Percentiles rank a stretch among this genome's conserved stretches.
Evolutionary conservation across 2,797 vertebrate species (phyloP).

Genomic region (Danio tinwini): DNA sequence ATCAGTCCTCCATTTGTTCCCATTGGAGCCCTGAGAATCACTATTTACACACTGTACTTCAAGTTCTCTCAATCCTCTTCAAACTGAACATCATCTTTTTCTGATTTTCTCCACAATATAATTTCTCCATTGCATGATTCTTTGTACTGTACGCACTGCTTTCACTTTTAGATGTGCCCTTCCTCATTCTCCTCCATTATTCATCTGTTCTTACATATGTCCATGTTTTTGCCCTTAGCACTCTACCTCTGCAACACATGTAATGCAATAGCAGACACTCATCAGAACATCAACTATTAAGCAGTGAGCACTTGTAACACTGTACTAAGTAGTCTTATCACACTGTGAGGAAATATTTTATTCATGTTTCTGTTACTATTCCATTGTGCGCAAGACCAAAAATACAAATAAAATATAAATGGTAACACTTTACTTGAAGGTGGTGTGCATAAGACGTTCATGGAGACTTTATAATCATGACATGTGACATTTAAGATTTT

Average conservation of each 20-base stretch:
- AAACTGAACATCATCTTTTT: not conserved
- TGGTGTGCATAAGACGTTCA: too few relatives aligned
- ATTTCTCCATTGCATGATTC: slow-evolving; percentile 24
- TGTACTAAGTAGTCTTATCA: not conserved
- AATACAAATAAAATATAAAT: not conserved
- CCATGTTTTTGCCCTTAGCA: slow-evolving; percentile 50
- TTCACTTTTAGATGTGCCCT: slow-evolving; percentile 56
- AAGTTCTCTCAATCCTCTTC: slow-evolving; percentile 26
- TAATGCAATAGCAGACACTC: slow-evolving; percentile 47
- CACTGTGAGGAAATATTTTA: not conserved
- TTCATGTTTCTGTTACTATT: not conserved
- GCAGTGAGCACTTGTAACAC: not conserved
- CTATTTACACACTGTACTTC: slow-evolving; percentile 57
- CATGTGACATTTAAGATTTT: too few relatives aligned
- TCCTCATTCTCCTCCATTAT: slow-evolving; percentile 66
- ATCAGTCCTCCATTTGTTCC: slow-evolving; percentile 66
- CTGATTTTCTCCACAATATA: slow-evolving; percentile 53
- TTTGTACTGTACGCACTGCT: slow-evolving; percentile 43
- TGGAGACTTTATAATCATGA: too few relatives aligned
- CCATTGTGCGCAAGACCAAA: not conserved
- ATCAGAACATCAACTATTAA: slow-evolving; percentile 22
- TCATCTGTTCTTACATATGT: slow-evolving; percentile 64
- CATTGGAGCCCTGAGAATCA: slow-evolving; percentile 56
- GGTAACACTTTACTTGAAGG: too few relatives aligned
- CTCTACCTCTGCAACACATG: slow-evolving; percentile 39